Conservation (phyloP, 1,140 invertebrate species). For the Tetragnatha versicolor region DNA sequence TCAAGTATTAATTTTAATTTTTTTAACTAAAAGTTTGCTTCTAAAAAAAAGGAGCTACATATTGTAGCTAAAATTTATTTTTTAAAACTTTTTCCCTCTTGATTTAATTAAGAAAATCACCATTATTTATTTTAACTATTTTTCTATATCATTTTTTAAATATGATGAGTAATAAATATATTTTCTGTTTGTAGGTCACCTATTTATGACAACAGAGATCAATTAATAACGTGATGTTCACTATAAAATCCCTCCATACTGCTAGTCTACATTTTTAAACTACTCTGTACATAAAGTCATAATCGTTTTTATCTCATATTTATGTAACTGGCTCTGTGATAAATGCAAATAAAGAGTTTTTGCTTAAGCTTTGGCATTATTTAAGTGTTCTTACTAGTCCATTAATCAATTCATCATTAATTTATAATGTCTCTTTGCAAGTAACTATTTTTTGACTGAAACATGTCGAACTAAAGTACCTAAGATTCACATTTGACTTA, state of each 20-base stretch:
- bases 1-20: too few relatives aligned
- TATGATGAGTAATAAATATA: background rate
- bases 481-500: too few relatives aligned
- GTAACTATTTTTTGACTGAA: too few relatives aligned
- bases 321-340: constrained; percentile 32
- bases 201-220: constrained; percentile 35
- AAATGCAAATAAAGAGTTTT: constrained; percentile 8
- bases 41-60: too few relatives aligned
- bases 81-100: background rate
- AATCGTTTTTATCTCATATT: constrained; percentile 25
- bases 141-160: background rate
- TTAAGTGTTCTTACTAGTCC: too few relatives aligned
- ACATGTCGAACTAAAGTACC: too few relatives aligned
- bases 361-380: too few relatives aligned
- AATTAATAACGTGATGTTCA: constrained; percentile 17
- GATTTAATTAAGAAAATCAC: background rate
- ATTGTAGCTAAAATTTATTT: too few relatives aligned
- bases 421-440: too few relatives aligned
- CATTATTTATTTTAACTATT: too few relatives aligned
- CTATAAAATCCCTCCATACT: constrained; percentile 6
- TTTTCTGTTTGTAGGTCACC: constrained; percentile 11
- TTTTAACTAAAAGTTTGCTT: too few relatives aligned
- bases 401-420: too few relatives aligned
- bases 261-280: constrained; percentile 31
- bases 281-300: constrained; percentile 35